These are phyloP conservation scores for Mormyrops boulengeri DNA, from an alignment of 2,797 vertebrate genomes.

Conservation along the genomic window DNA sequence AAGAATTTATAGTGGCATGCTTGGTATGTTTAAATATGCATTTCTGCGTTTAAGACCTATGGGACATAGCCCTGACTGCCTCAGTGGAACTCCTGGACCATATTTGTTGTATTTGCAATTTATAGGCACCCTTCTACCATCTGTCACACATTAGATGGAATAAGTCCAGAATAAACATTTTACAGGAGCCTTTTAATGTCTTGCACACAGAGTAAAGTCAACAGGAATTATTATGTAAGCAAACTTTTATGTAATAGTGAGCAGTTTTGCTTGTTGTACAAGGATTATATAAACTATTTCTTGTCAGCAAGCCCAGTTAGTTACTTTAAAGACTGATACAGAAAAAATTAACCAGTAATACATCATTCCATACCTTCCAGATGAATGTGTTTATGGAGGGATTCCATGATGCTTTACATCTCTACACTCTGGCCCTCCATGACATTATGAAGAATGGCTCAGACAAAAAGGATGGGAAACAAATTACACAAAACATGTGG, in stretches of 20 bases:
- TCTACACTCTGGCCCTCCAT: conserved; percentile 81
- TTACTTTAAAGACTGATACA: not conserved
- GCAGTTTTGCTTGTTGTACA: not conserved
- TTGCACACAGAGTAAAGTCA: not conserved
- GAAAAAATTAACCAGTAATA: not conserved
- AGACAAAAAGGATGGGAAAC: conserved; percentile 80
- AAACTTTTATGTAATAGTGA: not conserved
- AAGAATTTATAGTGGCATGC: not conserved
- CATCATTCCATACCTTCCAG: conserved; percentile 49
- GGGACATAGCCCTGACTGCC: not conserved
- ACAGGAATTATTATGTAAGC: not conserved
- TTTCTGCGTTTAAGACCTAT: not conserved
- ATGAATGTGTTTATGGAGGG: conserved; percentile 97
- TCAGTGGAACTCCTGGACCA: not conserved
- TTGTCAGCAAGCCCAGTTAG: not conserved
- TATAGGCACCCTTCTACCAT: not conserved
- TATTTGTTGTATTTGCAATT: not conserved
- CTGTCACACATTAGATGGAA: not conserved
- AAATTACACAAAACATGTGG: conserved; percentile 82
- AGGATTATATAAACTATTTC: not conserved
- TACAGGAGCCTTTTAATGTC: not conserved
- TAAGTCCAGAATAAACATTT: not conserved
- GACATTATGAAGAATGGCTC: conserved; percentile 79
- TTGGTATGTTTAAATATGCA: not conserved
- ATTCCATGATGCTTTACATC: conserved; percentile 90